Evolutionary conservation across 2,888 invertebrate species (phyloP).

Genomic region (Masnerella sp.): DNA sequence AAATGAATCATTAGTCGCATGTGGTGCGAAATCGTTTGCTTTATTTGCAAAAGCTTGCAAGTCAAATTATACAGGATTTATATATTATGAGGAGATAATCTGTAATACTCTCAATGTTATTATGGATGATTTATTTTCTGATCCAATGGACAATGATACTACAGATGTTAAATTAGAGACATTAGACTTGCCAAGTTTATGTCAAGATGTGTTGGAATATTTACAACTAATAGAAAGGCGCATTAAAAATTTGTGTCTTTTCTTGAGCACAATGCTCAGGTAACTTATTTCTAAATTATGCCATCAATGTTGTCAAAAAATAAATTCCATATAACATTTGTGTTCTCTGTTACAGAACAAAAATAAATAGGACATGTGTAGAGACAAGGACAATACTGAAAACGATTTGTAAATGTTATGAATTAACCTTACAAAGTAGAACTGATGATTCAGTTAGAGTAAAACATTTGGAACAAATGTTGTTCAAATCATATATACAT

Average conservation of each 20-base stretch:
- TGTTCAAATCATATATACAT: conserved; percentile 69
- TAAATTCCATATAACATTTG: not conserved
- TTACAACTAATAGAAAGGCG: conserved; percentile 67
- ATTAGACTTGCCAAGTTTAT: conserved; percentile 67
- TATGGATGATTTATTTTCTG: conserved; percentile 70
- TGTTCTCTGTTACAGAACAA: conserved; percentile 4
- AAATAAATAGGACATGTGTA: conserved; percentile 36
- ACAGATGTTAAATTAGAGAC: conserved; percentile 58
- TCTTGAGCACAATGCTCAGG: conserved; percentile 67
- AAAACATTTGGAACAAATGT: conserved; percentile 67
- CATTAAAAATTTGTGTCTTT: conserved; percentile 71
- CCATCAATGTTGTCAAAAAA: not conserved
- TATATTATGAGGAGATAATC: conserved; percentile 68
- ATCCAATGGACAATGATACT: conserved; percentile 24
- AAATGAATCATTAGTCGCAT: conserved; percentile 64
- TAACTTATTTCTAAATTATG: conserved; percentile 18
- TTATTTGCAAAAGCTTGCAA: conserved; percentile 67
- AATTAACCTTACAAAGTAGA: conserved; percentile 67
- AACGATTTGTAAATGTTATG: conserved; percentile 69
- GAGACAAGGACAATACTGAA: conserved; percentile 63
- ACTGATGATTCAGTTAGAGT: conserved; percentile 64
- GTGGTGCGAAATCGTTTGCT: conserved; percentile 71
- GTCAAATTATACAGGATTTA: conserved; percentile 63
- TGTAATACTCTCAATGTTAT: conserved; percentile 71
- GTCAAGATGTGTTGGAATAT: conserved; percentile 66